Base-by-base conservation (phyloP, 2,888 invertebrate species). In the Torymus aiolomorphi region DNA sequence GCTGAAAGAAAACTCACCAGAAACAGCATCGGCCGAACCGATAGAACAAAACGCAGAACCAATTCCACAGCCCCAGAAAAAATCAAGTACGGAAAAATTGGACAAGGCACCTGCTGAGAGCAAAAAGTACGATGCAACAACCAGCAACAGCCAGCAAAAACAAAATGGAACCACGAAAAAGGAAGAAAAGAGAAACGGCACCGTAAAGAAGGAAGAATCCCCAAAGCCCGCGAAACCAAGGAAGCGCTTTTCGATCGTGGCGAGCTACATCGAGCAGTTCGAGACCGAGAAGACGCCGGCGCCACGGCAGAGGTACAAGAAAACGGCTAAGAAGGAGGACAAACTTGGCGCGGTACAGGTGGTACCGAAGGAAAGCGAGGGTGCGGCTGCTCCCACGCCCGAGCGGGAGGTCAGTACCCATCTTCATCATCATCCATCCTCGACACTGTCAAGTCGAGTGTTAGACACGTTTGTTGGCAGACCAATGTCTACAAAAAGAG, bases 371-470 rank as follows among this genome's bases (percentile, higher is more conserved):
- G 87, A 85, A 78, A 85, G 8, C 42, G 42, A 42, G 42, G 42
- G 8, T 42, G 42, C 42, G 42, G 42, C 84, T 83, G 86, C 88
- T 86, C 88, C 89, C 86, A 85, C 84, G 85, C 85, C 86, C 86
- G 89, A 90, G 83, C 88, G 89, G 89, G 90, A 90, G 90, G 90
- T 90, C 90, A 90, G 90, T 89, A 90, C 85, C 87, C 81, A 42
- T 42, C 42, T 42, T 42, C 42, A 42, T 42, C 42, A 42, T 42
- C 42, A 42, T 42, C 42, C 5, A 42, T 42, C 42, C 8, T 80
- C 83, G 80, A 83, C 82, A 83, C 83, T 85, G 84, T 84, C 83
- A 83, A 83, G 82, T 81, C 83, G 42, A 42, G 42, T 42, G 42
- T 42, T 42, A 42, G 8, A 10, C 42, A 42, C 81, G 81, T 82